Evolutionary conservation across 2,888 invertebrate genomes (phyloP), one percentile per base, ranked within the genome.

Genomic region (Hydropsyche betteni): DNA sequence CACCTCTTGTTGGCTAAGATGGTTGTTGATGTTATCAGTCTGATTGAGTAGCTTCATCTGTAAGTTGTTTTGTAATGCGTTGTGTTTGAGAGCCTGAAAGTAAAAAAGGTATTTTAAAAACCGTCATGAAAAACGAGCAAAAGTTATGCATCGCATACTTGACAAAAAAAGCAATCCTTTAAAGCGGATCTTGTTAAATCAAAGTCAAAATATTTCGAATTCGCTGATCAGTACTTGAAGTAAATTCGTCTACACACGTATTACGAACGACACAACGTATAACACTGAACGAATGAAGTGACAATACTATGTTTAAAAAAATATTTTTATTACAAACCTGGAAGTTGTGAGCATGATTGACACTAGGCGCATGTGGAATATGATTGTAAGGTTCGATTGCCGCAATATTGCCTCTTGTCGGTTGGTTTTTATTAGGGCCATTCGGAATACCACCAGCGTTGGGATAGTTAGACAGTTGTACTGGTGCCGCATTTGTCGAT

Each of bases 351-450:
- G 85, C 87, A 80, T 87, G 86, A 79, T 81, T 85, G 81, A 87
- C 83, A 80, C 88, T 88, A 79, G 88, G 88, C 52, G 90, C 88
- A 79, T 90, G 90, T 74, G 95, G 95, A 81, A 94, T 92, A 82
- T 95, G 95, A 82, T 94, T 94, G 83, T 94, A 95, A 4, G 95
- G 95, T 83, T 95, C 95, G 52, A 95, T 93, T 68, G 95, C 95
- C 16, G 95, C 95, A 77, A 95, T 92, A 84, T 95, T 94, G 74
- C 93, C 93, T 69, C 93, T 88, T 6, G 91, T 87, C 80, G 89
- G 88, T 82, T 85, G 87, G 84, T 85, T 86, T 85, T 86, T 87
- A 75, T 36, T 79, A 68, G 64, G 79, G 81, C 82, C 85, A 80
- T 82, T 85, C 75, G 82, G 83, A 79, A 82, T 79, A 75, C 82